phyloP scores from a whole-genome alignment of 2,797 vertebrate genomes.

The Sebastes itinus region DNA sequence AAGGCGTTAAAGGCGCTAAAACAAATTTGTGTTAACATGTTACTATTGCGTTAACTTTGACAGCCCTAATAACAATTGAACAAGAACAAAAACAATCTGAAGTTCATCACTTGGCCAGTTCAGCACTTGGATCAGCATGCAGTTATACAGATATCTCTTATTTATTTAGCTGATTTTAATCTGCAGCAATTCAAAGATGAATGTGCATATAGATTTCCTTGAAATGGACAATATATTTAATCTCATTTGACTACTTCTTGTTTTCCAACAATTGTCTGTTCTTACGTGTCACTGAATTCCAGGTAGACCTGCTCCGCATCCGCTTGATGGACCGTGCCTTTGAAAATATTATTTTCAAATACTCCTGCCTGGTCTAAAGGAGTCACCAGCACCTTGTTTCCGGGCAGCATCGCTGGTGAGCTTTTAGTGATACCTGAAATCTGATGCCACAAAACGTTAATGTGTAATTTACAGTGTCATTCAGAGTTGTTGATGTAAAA shows the following conservation, averaged over 20 bases:
- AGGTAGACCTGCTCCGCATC: slow-evolving; percentile 82
- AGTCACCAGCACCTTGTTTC: slow-evolving; percentile 78
- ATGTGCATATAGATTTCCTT: background rate
- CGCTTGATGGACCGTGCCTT: slow-evolving; percentile 85
- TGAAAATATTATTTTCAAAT: slow-evolving; percentile 56
- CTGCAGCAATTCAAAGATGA: background rate
- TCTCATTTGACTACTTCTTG: background rate
- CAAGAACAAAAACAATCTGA: background rate
- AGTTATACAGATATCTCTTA: background rate
- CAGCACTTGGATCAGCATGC: background rate
- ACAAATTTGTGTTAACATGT: too few relatives aligned
- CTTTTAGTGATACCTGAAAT: slow-evolving; percentile 83
- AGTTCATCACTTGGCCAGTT: background rate
- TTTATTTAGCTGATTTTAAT: background rate
- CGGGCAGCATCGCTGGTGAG: slow-evolving; percentile 79
- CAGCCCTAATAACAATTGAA: background rate
- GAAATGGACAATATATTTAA: background rate
- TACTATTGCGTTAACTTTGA: too few relatives aligned
- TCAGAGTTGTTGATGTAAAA: background rate
- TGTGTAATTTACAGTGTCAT: background rate
- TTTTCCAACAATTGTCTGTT: background rate
- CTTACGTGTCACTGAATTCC: slow-evolving; percentile 83
- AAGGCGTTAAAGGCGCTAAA: too few relatives aligned
- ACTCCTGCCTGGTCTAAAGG: background rate
- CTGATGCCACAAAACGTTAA: slow-evolving; percentile 57